Base-by-base conservation (phyloP, 2,797 vertebrate species). In the Buceros bicornis region DNA sequence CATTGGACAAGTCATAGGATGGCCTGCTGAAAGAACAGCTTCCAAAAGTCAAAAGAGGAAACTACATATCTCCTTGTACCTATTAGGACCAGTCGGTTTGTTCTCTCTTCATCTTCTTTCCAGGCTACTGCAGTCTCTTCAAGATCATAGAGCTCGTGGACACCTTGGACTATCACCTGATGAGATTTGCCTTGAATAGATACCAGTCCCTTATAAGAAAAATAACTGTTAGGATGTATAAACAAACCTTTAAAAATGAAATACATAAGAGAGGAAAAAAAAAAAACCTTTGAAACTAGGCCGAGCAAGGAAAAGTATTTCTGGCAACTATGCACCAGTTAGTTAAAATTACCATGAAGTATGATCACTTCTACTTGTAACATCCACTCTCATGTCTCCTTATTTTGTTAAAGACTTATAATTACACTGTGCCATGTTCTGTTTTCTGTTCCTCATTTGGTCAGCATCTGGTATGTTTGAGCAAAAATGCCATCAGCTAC, bases 91-190 rank as follows among this genome's bases (percentile, higher is more conserved):
- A 99, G 97, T 56, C 99, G 98, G 96, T 99, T 99, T 92, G 98
- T 97, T 95, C 98, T 98, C 28, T 98, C 97, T 54, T 98, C 97
- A 11, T 98, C 97, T 72, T 98, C 98, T 28, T 92, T 87, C 99
- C 99, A 99, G 26, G 88, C 97, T 95, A 99, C 98, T 5, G 98
- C 97, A 42, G 98, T 99, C 95, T 99, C 99, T 96, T 99, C 99
- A 85, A 99, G 97, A 93, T 99, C 99, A 67, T 99, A 99, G 25
- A 99, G 98, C 92, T 99, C 99, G 62, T 99, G 99, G 82, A 99
- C 99, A 90, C 99, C 99, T 97, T 99, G 99, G 93, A 99, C 97
- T 97, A 99, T 99, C 92, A 99, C 98, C 93, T 99, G 99, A 76
- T 99, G 98, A 92, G 97, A 94, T 97, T 99, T 99, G 89, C 98